Percentiles rank a stretch among this genome's conserved stretches.
These are phyloP conservation scores for Lates japonicus DNA, from an alignment of 2,797 vertebrate genomes.

Conservation along the genomic window DNA sequence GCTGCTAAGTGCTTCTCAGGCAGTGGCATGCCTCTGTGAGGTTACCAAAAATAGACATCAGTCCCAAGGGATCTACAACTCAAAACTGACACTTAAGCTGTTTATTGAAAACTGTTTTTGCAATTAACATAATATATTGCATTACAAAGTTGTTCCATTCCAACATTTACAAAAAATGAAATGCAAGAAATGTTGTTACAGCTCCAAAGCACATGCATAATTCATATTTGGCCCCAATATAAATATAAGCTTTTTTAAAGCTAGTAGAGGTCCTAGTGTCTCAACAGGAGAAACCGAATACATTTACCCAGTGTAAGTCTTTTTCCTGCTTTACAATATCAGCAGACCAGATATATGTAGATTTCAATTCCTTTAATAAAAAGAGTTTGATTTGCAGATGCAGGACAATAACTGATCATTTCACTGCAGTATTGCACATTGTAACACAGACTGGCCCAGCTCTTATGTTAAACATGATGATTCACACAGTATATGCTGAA, in stretches of 20 bases:
- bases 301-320: not conserved
- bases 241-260: not conserved
- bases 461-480: conserved; percentile 16
- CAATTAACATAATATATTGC: not conserved
- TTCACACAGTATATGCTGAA: conserved; percentile 5
- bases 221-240: conserved; percentile 4
- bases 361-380: not conserved
- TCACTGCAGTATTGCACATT: not conserved
- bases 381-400: conserved; percentile 16
- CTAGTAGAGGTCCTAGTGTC: not conserved
- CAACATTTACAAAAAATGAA: not conserved
- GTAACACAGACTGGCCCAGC: conserved; percentile 8
- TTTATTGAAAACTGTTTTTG: conserved; percentile 1
- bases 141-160: conserved; percentile 4
- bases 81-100: conserved; percentile 4
- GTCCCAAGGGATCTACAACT: conserved; percentile 9
- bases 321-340: not conserved
- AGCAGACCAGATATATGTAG: not conserved
- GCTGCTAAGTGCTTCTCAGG: not conserved
- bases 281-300: not conserved
- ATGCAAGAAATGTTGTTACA: not conserved
- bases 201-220: not conserved
- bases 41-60: conserved; percentile 15
- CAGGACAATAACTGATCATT: not conserved
- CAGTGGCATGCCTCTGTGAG: not conserved